Percentiles rank a stretch among this genome's conserved stretches.
These are phyloP conservation scores for Leptinotarsa lineolata DNA, from an alignment of 1,140 invertebrate species.

Conservation along the genomic window DNA sequence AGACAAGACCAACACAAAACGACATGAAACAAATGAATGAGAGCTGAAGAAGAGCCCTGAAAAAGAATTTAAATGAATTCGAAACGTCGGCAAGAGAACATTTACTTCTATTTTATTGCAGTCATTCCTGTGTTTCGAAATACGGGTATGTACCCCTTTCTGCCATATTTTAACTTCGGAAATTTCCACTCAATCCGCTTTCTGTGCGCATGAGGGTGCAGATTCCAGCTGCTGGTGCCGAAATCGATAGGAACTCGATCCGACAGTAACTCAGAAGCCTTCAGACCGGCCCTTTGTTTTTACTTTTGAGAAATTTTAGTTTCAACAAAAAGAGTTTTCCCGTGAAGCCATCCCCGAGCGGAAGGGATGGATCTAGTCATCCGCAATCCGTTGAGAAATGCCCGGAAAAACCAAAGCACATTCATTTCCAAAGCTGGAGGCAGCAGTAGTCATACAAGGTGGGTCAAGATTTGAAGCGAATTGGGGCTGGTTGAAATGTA, in stretches of 20 bases:
- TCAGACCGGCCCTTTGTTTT: background rate
- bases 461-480: background rate
- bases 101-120: too few relatives aligned
- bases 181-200: conserved; percentile 9
- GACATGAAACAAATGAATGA: too few relatives aligned
- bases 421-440: conserved; percentile 20
- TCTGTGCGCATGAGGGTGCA: background rate
- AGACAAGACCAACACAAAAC: too few relatives aligned
- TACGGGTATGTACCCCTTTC: too few relatives aligned
- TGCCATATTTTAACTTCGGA: background rate
- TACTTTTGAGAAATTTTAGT: too few relatives aligned
- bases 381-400: conserved; percentile 10
- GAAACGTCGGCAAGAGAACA: too few relatives aligned
- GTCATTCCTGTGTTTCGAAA: too few relatives aligned
- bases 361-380: conserved; percentile 25
- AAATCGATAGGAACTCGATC: background rate
- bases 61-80: too few relatives aligned
- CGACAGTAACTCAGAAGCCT: background rate
- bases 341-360: conserved; percentile 13
- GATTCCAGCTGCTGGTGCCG: conserved; percentile 7
- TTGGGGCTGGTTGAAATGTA: too few relatives aligned
- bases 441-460: conserved; percentile 19
- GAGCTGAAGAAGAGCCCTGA: too few relatives aligned
- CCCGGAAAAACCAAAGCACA: conserved; percentile 20
- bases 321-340: conserved; percentile 7